A percentile compares a stretch with the other conserved stretches of the same genome.
phyloP scores from a whole-genome alignment of 2,113 vertebrate species.

The Amazona vittata region DNA sequence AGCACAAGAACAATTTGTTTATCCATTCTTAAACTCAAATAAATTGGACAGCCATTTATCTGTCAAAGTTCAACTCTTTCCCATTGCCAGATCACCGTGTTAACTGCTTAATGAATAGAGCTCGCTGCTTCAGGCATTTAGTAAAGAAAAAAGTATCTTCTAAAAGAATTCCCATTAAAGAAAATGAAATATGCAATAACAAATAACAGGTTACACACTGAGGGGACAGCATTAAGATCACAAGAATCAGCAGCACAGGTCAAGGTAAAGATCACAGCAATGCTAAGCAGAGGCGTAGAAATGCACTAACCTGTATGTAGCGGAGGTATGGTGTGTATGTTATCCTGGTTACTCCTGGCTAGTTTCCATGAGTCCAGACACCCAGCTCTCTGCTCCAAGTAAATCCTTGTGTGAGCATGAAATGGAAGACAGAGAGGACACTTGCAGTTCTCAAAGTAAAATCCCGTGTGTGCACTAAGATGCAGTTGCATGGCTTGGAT shows the following conservation, averaged over 20 bases:
- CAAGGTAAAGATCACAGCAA: neutral
- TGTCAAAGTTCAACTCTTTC: neutral
- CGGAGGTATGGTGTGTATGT: neutral
- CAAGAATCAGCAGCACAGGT: neutral
- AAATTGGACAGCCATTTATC: conserved; percentile 30
- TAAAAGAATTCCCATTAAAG: neutral
- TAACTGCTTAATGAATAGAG: conserved; percentile 28
- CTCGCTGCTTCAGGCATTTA: neutral
- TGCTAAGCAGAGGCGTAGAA: neutral
- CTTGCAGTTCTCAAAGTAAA: neutral
- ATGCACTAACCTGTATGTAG: fast-evolving
- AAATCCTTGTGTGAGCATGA: neutral
- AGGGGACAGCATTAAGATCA: neutral
- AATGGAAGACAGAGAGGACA: neutral
- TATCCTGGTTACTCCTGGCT: neutral
- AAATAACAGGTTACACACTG: neutral
- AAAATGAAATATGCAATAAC: neutral
- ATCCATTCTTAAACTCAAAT: conserved; percentile 40
- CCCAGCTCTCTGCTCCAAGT: neutral
- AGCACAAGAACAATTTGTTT: conserved; percentile 56
- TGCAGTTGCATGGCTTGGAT: neutral
- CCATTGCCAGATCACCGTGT: neutral
- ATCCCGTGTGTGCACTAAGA: neutral
- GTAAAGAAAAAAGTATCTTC: neutral
- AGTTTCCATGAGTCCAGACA: neutral